phyloP scores from a whole-genome alignment of 2,797 vertebrate genomes.

The Sebastes aleutianus region DNA sequence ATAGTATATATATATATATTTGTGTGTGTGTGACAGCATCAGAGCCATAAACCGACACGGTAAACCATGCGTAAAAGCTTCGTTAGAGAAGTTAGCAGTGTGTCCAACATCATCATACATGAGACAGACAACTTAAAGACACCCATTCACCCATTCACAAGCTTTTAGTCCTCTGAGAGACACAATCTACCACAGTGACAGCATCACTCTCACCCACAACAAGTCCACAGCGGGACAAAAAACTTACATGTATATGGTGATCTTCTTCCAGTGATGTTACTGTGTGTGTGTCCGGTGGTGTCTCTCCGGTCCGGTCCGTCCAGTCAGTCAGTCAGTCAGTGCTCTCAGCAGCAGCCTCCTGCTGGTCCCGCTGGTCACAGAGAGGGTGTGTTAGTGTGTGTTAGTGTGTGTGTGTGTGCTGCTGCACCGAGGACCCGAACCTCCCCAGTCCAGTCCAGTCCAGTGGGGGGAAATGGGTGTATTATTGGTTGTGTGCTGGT shows the following conservation, averaged over 20 bases:
- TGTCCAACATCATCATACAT: background rate
- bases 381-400: slow-evolving; percentile 17
- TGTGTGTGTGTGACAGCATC: too few relatives aligned
- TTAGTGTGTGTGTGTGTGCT: background rate
- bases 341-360: slow-evolving; percentile 33
- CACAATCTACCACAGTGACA: background rate
- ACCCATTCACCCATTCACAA: background rate
- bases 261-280: background rate
- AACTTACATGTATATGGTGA: slow-evolving; percentile 55
- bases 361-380: slow-evolving; percentile 27
- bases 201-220: background rate
- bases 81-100: background rate
- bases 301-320: slow-evolving; percentile 17
- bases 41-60: background rate
- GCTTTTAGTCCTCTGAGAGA: background rate
- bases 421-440: slow-evolving; percentile 54
- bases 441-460: slow-evolving; percentile 66
- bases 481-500: slow-evolving; percentile 39
- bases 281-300: slow-evolving; percentile 1
- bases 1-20: background rate
- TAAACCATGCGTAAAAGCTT: background rate
- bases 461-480: slow-evolving; percentile 54
- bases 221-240: background rate
- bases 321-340: slow-evolving; percentile 16
- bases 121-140: background rate